These are phyloP conservation scores for Eufriesea mexicana DNA, from an alignment of 1,140 invertebrate genomes.

Conservation along the genomic window DNA sequence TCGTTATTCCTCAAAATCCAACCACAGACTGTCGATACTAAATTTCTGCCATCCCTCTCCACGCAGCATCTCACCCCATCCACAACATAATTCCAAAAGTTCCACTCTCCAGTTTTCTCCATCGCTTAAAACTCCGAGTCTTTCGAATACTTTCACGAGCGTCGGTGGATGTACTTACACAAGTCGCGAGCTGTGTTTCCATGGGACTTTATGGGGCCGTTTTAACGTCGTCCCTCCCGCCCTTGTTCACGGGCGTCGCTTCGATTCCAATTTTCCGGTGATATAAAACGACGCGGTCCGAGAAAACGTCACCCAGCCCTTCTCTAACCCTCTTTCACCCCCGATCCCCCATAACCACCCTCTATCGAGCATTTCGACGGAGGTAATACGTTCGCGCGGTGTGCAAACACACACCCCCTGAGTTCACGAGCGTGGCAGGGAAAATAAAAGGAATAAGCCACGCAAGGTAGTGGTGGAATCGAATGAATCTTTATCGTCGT, in stretches of 20 bases:
- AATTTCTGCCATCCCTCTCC: too few relatives aligned
- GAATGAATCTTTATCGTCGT: slow-evolving; percentile 66
- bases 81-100: too few relatives aligned
- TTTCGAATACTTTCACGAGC: background rate
- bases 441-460: slow-evolving; percentile 57
- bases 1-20: too few relatives aligned
- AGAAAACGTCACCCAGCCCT: slow-evolving; percentile 54
- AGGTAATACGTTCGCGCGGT: slow-evolving; percentile 53
- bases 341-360: background rate
- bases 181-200: slow-evolving; percentile 51
- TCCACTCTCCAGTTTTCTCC: too few relatives aligned
- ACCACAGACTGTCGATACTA: too few relatives aligned
- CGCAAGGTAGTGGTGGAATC: background rate
- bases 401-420: slow-evolving; percentile 49
- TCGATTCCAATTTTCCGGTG: slow-evolving; percentile 76
- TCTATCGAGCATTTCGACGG: slow-evolving; percentile 36
- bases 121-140: too few relatives aligned
- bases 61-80: too few relatives aligned
- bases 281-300: slow-evolving; percentile 72
- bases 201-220: slow-evolving; percentile 64
- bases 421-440: slow-evolving; percentile 1
- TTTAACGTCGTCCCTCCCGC: slow-evolving; percentile 64
- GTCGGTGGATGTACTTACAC: background rate
- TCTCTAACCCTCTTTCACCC: slow-evolving; percentile 2
- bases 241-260: slow-evolving; percentile 53